Evolutionary conservation across 2,888 invertebrate species (phyloP).

Genomic region (Hermaeophaga mercurialis): DNA sequence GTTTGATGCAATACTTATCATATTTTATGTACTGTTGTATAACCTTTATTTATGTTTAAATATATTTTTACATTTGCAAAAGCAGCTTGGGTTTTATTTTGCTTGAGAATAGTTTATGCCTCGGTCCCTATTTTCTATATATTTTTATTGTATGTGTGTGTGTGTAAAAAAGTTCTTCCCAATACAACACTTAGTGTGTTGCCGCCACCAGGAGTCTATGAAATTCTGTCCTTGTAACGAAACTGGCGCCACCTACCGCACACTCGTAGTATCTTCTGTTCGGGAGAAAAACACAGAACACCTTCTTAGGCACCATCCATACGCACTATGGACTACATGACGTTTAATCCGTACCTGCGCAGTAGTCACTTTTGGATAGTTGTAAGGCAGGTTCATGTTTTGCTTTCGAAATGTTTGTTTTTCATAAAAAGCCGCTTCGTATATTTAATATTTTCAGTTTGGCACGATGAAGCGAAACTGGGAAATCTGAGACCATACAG

Average conservation of each 20-base stretch:
- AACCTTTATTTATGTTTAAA: slow-evolving; percentile 59
- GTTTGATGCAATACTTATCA: slow-evolving; percentile 59
- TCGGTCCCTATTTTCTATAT: slow-evolving; percentile 37
- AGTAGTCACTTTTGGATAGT: slow-evolving; percentile 10
- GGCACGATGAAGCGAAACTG: too few relatives aligned
- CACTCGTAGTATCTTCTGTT: slow-evolving; percentile 37
- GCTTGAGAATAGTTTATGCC: slow-evolving; percentile 45
- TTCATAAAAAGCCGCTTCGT: slow-evolving; percentile 1
- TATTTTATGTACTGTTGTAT: slow-evolving; percentile 60
- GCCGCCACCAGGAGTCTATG: slow-evolving; percentile 52
- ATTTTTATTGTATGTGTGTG: slow-evolving; percentile 29
- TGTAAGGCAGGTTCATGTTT: slow-evolving; percentile 7
- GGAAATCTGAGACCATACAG: background rate
- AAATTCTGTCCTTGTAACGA: slow-evolving; percentile 34
- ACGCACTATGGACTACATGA: slow-evolving; percentile 12
- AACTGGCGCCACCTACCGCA: slow-evolving; percentile 41
- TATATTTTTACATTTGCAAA: slow-evolving; percentile 60
- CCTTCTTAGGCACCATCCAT: slow-evolving; percentile 36
- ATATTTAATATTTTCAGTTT: background rate
- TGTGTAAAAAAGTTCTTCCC: slow-evolving; percentile 26
- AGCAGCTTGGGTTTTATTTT: slow-evolving; percentile 59
- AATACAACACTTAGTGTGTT: slow-evolving; percentile 44
- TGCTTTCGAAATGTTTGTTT: slow-evolving; percentile 6
- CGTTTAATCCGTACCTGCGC: slow-evolving; percentile 7
- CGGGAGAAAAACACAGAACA: slow-evolving; percentile 32